Conservation (phyloP, 1,140 invertebrate genomes). For the Bicyclus anynana region DNA sequence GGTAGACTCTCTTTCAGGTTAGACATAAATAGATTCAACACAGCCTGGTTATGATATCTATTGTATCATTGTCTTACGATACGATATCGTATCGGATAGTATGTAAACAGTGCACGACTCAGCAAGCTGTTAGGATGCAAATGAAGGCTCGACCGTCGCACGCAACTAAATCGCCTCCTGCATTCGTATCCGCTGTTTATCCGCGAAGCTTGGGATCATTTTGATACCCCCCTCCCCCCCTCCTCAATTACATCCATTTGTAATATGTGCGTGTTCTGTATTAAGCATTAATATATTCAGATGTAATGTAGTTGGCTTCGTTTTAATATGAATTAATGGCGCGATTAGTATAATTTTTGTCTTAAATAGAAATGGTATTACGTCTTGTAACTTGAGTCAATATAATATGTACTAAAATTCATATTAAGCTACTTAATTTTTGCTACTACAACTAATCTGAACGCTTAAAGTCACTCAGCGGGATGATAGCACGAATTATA, state of each 20-base stretch:
- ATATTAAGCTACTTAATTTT: too few relatives aligned
- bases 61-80: too few relatives aligned
- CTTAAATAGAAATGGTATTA: not conserved
- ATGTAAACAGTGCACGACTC: not conserved
- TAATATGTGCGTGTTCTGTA: not conserved
- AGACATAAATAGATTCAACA: too few relatives aligned
- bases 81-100: not conserved
- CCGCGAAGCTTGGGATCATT: conserved; percentile 16
- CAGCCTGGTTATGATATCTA: too few relatives aligned
- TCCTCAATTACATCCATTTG: not conserved
- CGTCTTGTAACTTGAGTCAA: too few relatives aligned
- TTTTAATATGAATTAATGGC: not conserved
- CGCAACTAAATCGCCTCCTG: conserved; percentile 18
- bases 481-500: too few relatives aligned
- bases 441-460: too few relatives aligned
- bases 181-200: conserved; percentile 23
- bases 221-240: not conserved
- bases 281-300: not conserved
- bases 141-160: conserved; percentile 20
- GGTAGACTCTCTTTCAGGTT: too few relatives aligned
- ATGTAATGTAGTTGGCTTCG: not conserved
- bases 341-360: not conserved
- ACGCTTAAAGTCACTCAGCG: too few relatives aligned
- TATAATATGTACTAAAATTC: too few relatives aligned
- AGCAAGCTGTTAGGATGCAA: conserved; percentile 22